Evolutionary conservation across 2,888 invertebrate species (phyloP), one percentile per base, ranked within the genome.

Genomic region (Acleris cristana): DNA sequence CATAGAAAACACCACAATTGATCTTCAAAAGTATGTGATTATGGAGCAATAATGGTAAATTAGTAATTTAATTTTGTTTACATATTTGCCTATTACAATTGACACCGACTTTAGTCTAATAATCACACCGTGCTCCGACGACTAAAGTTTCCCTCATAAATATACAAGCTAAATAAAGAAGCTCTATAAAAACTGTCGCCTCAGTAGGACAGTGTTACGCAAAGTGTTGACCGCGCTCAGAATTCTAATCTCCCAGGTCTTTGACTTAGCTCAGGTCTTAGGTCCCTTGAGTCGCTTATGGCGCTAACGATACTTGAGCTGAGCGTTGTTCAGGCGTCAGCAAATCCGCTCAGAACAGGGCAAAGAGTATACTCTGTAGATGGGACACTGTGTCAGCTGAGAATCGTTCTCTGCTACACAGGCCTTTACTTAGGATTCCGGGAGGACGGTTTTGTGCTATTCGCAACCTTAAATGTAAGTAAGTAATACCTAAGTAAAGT

Each of bases 311-410:
- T 60, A 60, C 60, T 60, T 54, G 48, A 54, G 40, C 40, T 55
- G 55, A 60, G 55, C 55, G 49, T 60, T 30, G 30, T 64, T 57
- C 64, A 57, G 14, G 51, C 51, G 44, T 64, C 64, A 64, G 64
- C 64, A 64, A 64, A 57, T 64, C 52, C 57, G 52, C 44, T 57
- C 49, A 57, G 49, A 18, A 34, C 3, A 4, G 14, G 21, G 16
- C 18, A 30, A 2, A 19, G 49, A 59, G 19, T 19, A 51, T 16
- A 16, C 30, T 14, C 14, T 7, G 30, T 21, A 59, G 59, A 59
- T 30, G 19, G 19, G 45, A 21, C 45, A 45, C 1, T 57, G 10
- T 44, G 14, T 44, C 44, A 21, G 6, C 26, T 26, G 26, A 26
- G 26, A 26, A 26, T 26, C 26, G 26, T 26, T 6, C 6, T 0